These are phyloP conservation scores for Limnephilus auricula DNA, from an alignment of 2,888 invertebrate species.

Conservation along the genomic window DNA sequence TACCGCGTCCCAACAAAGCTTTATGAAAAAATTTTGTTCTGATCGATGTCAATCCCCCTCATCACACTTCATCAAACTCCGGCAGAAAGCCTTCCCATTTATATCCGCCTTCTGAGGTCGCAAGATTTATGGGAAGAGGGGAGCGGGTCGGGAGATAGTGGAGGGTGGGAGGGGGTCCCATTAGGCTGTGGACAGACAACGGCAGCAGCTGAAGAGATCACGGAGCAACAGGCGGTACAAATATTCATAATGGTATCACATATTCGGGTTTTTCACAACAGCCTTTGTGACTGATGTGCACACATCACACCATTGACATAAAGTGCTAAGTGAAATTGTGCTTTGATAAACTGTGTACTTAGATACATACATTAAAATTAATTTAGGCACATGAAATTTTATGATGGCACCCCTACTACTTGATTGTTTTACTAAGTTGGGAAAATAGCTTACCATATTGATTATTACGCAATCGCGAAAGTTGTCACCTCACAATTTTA, in stretches of 20 bases:
- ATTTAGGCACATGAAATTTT: too few relatives aligned
- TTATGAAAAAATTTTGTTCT: neutral
- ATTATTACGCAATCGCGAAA: neutral
- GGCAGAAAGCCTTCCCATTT: constrained; percentile 17
- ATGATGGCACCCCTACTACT: too few relatives aligned
- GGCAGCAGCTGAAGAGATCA: neutral
- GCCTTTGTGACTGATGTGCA: neutral
- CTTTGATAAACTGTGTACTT: neutral
- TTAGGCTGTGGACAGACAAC: neutral
- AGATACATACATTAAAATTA: too few relatives aligned
- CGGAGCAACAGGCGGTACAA: neutral
- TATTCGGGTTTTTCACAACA: neutral
- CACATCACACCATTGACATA: neutral
- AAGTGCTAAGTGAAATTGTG: neutral
- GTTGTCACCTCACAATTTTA: neutral
- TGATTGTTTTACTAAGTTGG: too few relatives aligned
- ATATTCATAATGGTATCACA: neutral
- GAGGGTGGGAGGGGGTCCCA: neutral
- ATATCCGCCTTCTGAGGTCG: constrained; percentile 24
- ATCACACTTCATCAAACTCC: constrained; percentile 36
- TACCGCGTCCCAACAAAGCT: too few relatives aligned
- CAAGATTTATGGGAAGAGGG: neutral
- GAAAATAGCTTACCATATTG: neutral
- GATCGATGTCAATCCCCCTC: constrained; percentile 10
- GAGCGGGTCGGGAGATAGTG: neutral